Evolutionary conservation across 2,113 vertebrate genomes (phyloP).

Genomic region (Platanista minor): DNA sequence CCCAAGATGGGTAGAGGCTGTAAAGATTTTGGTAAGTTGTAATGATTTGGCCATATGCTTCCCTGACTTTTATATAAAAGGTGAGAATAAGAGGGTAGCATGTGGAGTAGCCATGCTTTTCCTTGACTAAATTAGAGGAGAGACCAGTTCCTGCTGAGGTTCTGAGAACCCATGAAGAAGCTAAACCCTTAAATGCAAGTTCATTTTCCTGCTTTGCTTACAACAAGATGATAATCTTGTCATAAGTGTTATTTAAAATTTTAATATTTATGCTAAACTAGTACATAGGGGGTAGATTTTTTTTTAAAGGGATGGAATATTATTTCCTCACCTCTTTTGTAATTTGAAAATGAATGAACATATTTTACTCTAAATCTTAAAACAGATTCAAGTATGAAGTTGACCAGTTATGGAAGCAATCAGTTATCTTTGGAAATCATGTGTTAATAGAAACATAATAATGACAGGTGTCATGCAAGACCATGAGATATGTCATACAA

Average conservation of each 20-base stretch:
- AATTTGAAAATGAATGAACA: slow-evolving; percentile 20
- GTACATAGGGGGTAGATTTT: not conserved
- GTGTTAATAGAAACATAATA: not conserved
- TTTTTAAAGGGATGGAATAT: not conserved
- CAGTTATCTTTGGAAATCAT: not conserved
- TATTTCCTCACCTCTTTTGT: not conserved
- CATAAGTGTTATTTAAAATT: not conserved
- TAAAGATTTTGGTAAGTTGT: not conserved
- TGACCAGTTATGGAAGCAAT: not conserved
- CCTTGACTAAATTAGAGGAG: not conserved
- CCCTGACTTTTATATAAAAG: not conserved
- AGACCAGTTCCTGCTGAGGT: not conserved
- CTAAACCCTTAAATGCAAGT: not conserved
- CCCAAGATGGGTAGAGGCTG: not conserved
- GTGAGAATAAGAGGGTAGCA: not conserved
- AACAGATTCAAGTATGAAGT: not conserved
- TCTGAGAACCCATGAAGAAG: not conserved
- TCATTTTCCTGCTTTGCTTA: slow-evolving; percentile 19
- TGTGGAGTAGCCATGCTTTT: not conserved
- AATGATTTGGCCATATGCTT: not conserved
- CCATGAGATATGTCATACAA: not conserved
- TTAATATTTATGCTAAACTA: slow-evolving; percentile 17
- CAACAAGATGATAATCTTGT: not conserved
- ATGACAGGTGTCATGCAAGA: not conserved
- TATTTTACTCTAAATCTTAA: slow-evolving; percentile 17